These are phyloP conservation scores for Steatornis caripensis DNA, from an alignment of 2,113 vertebrate species.

Conservation along the genomic window DNA sequence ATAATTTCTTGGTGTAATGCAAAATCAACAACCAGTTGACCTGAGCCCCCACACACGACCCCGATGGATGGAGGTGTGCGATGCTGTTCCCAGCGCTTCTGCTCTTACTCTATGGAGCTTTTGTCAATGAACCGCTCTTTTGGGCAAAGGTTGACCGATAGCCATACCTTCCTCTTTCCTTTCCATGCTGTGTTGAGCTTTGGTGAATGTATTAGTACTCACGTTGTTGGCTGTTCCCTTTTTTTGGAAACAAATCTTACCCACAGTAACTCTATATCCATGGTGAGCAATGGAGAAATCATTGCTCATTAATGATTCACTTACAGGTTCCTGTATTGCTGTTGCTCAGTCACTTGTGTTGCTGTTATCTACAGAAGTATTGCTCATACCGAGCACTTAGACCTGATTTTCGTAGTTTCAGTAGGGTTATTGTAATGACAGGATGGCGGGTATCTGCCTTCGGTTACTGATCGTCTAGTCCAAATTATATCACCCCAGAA, in stretches of 20 bases:
- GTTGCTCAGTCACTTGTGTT: not conserved
- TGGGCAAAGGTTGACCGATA: not conserved
- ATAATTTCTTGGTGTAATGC: constrained; percentile 5
- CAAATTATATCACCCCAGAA: not conserved
- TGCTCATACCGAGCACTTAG: not conserved
- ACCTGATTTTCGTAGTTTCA: not conserved
- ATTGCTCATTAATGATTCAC: constrained; percentile 56
- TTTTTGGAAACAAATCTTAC: constrained; percentile 21
- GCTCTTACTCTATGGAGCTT: not conserved
- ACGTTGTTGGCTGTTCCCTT: constrained; percentile 8
- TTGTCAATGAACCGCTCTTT: not conserved
- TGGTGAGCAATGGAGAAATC: constrained; percentile 51
- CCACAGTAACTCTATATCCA: not conserved
- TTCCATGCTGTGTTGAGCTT: not conserved
- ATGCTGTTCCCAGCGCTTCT: not conserved
- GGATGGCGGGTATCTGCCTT: not conserved
- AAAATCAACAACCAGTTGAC: not conserved
- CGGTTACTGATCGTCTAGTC: not conserved
- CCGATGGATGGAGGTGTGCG: not conserved
- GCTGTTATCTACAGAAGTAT: not conserved
- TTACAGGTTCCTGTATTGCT: constrained; percentile 20
- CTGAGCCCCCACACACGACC: not conserved
- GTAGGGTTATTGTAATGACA: not conserved
- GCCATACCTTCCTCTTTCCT: constrained; percentile 31
- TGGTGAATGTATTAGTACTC: constrained; percentile 1